Percentiles rank a stretch among this genome's conserved stretches.
These are phyloP conservation scores for Aepyceros melampus DNA, from an alignment of 2,113 vertebrate species.

Conservation along the genomic window DNA sequence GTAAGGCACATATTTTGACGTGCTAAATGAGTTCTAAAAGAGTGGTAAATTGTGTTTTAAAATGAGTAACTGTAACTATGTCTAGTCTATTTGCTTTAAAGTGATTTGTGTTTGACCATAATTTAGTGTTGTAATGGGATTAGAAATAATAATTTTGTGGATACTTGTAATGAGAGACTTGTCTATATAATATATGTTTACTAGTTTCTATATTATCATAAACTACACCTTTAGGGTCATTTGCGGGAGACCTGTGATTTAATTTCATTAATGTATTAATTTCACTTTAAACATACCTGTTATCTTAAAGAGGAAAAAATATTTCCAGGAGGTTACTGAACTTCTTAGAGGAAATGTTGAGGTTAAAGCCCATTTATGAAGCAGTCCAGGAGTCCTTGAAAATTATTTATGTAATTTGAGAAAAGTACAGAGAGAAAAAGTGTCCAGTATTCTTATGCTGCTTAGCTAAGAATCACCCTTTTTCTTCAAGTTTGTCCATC, in stretches of 20 bases:
- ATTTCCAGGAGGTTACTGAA: neutral
- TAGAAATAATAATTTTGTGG: constrained; percentile 13
- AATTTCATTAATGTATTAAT: constrained; percentile 5
- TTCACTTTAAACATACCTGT: neutral
- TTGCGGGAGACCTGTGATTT: neutral
- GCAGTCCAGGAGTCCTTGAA: neutral
- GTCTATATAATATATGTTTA: neutral
- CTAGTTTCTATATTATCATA: neutral
- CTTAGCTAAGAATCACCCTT: neutral
- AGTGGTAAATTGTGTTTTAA: neutral
- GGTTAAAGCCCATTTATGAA: neutral
- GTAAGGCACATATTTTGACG: constrained; percentile 2
- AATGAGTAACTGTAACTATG: neutral
- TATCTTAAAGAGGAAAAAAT: neutral
- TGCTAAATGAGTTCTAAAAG: neutral
- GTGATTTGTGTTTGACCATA: neutral
- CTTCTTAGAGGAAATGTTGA: neutral
- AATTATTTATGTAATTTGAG: neutral
- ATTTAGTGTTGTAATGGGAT: neutral
- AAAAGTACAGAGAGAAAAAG: neutral
- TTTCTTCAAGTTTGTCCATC: neutral
- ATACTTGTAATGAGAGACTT: neutral
- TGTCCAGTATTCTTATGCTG: neutral
- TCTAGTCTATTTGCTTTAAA: constrained; percentile 33
- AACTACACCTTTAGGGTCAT: neutral